A percentile compares a stretch with the other conserved stretches of the same genome.
Evolutionary conservation across 2,113 vertebrate species (phyloP).

Genomic region (Dendrocopos noguchii): DNA sequence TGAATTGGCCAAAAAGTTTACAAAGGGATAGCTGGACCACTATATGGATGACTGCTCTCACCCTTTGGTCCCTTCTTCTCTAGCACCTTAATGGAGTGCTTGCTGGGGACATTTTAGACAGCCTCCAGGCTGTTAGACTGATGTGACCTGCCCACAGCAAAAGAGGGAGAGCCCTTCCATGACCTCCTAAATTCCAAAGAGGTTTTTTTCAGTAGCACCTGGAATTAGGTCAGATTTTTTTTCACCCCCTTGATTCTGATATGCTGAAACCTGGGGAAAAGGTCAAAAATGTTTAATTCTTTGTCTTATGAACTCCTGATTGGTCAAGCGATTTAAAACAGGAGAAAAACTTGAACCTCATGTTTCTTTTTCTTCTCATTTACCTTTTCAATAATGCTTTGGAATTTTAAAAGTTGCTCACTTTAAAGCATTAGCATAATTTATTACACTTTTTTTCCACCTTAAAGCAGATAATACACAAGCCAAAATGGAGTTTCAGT

Average conservation of each 20-base stretch:
- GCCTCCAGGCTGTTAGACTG: rapidly evolving
- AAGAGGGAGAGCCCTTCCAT: not conserved
- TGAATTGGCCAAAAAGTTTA: not conserved
- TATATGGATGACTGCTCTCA: not conserved
- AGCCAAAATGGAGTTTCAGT: not conserved
- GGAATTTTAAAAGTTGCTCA: not conserved
- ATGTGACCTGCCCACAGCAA: not conserved
- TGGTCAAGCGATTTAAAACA: not conserved
- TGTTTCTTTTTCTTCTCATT: not conserved
- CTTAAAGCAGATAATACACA: not conserved
- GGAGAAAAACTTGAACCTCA: not conserved
- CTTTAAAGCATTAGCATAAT: not conserved
- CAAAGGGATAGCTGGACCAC: not conserved
- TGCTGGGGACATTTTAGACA: not conserved
- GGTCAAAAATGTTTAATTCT: not conserved
- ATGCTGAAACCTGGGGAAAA: not conserved
- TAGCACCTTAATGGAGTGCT: not conserved
- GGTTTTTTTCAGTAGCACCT: not conserved
- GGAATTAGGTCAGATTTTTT: not conserved
- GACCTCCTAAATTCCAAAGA: not conserved
- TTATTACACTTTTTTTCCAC: not conserved
- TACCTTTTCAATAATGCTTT: not conserved
- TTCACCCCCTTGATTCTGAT: not conserved
- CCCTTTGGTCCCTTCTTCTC: not conserved
- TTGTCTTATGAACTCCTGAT: not conserved